Evolutionary conservation across 2,797 vertebrate species (phyloP).

Genomic region (Neomorphus geoffroyi): DNA sequence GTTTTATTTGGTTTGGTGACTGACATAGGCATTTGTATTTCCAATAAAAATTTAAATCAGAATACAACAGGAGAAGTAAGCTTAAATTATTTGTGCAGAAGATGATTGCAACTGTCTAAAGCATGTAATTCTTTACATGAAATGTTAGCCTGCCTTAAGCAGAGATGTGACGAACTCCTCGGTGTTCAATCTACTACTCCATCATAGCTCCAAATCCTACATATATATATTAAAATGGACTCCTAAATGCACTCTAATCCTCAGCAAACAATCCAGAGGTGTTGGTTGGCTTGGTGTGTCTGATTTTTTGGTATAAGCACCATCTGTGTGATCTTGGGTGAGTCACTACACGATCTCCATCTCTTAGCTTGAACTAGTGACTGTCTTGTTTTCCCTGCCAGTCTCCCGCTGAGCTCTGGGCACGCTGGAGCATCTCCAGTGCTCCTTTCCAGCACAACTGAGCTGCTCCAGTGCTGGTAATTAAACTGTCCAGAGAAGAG

Average conservation of each 20-base stretch:
- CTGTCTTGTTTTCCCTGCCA: background rate
- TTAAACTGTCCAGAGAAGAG: background rate
- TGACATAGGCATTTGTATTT: slow-evolving; percentile 65
- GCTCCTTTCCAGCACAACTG: background rate
- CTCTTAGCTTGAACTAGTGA: background rate
- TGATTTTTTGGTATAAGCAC: background rate
- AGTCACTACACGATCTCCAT: background rate
- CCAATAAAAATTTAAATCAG: slow-evolving; percentile 66
- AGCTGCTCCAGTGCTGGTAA: background rate
- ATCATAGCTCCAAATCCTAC: background rate
- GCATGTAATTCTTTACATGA: slow-evolving; percentile 55
- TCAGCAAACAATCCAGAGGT: background rate
- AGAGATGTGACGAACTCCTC: slow-evolving; percentile 21
- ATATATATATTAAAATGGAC: slow-evolving; percentile 11
- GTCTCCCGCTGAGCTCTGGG: background rate
- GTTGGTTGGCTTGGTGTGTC: background rate
- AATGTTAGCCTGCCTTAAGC: slow-evolving; percentile 47
- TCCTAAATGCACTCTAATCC: background rate
- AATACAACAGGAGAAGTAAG: slow-evolving; percentile 52
- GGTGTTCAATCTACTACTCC: slow-evolving; percentile 21
- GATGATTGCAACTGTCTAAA: slow-evolving; percentile 59
- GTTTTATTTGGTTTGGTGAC: slow-evolving; percentile 71
- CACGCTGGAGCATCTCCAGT: background rate
- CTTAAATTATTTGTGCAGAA: slow-evolving; percentile 60
- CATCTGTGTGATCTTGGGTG: background rate